Evolutionary conservation across 2,888 invertebrate species (phyloP).

Genomic region (Rosalia funebris): DNA sequence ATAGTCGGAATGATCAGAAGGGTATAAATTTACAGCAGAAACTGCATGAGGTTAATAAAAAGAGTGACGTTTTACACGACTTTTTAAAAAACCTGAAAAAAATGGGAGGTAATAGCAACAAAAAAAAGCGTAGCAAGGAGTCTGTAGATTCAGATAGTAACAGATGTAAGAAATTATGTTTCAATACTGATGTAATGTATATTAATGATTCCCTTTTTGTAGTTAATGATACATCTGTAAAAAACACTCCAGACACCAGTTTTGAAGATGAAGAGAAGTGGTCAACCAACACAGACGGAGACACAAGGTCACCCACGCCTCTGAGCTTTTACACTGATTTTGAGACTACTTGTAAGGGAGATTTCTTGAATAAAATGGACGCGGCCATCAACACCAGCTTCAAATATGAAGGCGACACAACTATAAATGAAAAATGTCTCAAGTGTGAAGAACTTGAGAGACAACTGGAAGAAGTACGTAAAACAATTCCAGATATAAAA

Average conservation of each 20-base stretch:
- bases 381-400: constrained; percentile 46
- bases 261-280: constrained; percentile 48
- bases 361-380: constrained; percentile 29
- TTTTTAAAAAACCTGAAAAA: constrained; percentile 44
- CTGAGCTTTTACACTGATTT: constrained; percentile 44
- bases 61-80: constrained; percentile 42
- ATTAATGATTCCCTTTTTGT: too few species aligned
- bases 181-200: not conserved
- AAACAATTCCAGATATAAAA: constrained; percentile 64
- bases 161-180: not conserved
- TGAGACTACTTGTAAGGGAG: constrained; percentile 37
- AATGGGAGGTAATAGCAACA: constrained; percentile 9
- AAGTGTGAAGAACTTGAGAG: constrained; percentile 39
- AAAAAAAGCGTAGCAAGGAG: constrained; percentile 1
- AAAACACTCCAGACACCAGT: constrained; percentile 31
- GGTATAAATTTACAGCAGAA: constrained; percentile 24
- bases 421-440: constrained; percentile 27
- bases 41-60: constrained; percentile 37
- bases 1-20: constrained; percentile 2
- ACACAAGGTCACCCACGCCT: constrained; percentile 30
- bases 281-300: constrained; percentile 34
- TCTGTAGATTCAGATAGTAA: constrained; percentile 13
- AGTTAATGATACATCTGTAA: not conserved
- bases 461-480: constrained; percentile 68
- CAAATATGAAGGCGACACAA: constrained; percentile 19